Evolutionary conservation across 2,113 vertebrate genomes (phyloP), one percentile per base, ranked within the genome.

Genomic region (Percina caprodes): DNA sequence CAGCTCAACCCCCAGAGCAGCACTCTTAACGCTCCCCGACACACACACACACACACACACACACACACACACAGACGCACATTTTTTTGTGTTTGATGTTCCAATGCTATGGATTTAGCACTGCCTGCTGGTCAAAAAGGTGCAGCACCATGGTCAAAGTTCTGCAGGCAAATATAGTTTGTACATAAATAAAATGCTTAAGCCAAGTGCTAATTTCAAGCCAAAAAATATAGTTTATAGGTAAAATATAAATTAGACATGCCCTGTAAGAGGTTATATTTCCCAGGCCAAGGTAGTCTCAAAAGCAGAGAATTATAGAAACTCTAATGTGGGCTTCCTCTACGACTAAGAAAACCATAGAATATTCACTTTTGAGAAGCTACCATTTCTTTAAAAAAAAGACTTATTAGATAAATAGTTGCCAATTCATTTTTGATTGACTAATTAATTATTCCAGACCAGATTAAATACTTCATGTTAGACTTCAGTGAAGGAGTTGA

Each of bases 1-100:
- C 95, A 89, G 94, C 95, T 96, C 94, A 93, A 91, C 85, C 93
- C 94, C 87, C 93, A 92, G 83, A 95, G 90, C 84, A 62, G 87
- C 92, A 81, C 89, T 73, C 86, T 74, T 91, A 93, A 91, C 84
- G 62, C 90, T 84, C 87, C 63, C 86, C 55, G 23, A 48, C 77
- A 68, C 59, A 54, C 59, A 56, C 69, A 66, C 70, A 82, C 30
- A 66, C 48, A 68, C 71, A 33, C 30, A 48, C 66, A 49, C 51
- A 46, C 59, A 65, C 42, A 10, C 66, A 49, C 51, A 46, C 59
- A 65, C 46, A 10, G 10, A 46, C 14, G 18, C 13, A 19, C 30
- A 14, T 9, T 9, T 45, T 59, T 45, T 9, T 62, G 10, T 13
- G 72, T 83, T 59, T 77, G 33, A 74, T 24, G 33, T 35, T 54